Conservation (phyloP, 2,797 vertebrate species). For the Vespertilio murinus region DNA sequence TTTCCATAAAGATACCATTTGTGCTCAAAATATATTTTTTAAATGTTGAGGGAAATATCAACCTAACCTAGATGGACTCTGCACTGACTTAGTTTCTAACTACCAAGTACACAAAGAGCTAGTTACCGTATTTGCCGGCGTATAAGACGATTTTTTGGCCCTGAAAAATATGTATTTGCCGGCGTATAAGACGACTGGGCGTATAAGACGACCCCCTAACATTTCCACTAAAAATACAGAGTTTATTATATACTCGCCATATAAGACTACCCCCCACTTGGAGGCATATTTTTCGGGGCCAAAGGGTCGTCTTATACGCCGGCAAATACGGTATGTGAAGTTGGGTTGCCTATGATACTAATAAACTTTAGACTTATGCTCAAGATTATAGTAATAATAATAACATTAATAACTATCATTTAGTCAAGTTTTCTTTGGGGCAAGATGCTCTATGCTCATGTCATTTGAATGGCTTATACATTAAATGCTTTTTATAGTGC, state of each 20-base stretch:
- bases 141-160: too few species aligned
- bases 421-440: background rate
- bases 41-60: slow-evolving; percentile 39
- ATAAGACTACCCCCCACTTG: too few species aligned
- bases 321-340: too few species aligned
- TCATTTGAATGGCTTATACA: slow-evolving; percentile 29
- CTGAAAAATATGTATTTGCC: too few species aligned
- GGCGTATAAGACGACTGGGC: too few species aligned
- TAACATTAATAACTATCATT: slow-evolving; percentile 1
- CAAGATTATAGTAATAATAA: background rate
- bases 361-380: background rate
- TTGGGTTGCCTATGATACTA: background rate
- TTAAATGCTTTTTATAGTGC: slow-evolving; percentile 23
- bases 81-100: background rate
- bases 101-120: slow-evolving; percentile 13
- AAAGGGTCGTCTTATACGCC: too few species aligned
- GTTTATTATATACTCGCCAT: too few species aligned
- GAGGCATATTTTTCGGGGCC: too few species aligned
- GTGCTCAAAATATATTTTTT: background rate
- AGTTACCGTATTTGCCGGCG: too few species aligned
- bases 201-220: too few species aligned
- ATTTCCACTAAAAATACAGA: too few species aligned
- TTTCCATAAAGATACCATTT: background rate
- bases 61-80: background rate
- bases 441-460: background rate